phyloP scores from a whole-genome alignment of 2,888 invertebrate genomes.

The Metacarcinus magister region DNA sequence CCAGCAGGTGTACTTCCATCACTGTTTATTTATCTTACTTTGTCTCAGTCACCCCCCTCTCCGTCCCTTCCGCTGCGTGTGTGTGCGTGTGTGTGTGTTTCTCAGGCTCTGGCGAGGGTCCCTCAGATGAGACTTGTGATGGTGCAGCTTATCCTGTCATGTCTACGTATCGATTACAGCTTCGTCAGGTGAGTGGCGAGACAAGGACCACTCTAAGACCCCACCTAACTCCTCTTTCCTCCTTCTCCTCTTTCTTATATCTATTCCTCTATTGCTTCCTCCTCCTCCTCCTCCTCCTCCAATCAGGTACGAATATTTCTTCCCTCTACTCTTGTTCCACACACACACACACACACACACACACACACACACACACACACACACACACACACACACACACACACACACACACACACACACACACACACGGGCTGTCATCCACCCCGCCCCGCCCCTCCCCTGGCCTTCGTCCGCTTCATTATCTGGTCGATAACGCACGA shows the following conservation, averaged over 20 bases:
- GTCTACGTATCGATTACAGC: constrained; percentile 22
- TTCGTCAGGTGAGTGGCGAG: constrained; percentile 29
- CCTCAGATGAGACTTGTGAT: not conserved
- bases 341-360: constrained; percentile 26
- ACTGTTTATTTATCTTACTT: not conserved
- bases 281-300: not conserved
- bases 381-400: constrained; percentile 67
- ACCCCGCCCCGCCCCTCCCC: not conserved
- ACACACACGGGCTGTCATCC: constrained; percentile 37
- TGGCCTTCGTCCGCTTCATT: not conserved
- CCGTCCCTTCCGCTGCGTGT: not conserved
- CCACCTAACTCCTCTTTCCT: not conserved
- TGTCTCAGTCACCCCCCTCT: not conserved
- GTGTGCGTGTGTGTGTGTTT: constrained; percentile 50
- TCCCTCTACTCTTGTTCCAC: not conserved
- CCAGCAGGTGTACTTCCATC: not conserved
- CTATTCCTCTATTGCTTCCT: not conserved
- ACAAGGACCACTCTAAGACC: not conserved
- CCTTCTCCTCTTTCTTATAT: not conserved
- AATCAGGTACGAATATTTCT: not conserved
- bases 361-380: constrained; percentile 54
- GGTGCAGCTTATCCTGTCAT: not conserved
- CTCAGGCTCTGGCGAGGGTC: constrained; percentile 10
- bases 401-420: constrained; percentile 60
- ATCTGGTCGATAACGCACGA: not conserved